These are phyloP conservation scores for Lophius americanus DNA, from an alignment of 2,797 vertebrate species.

Conservation along the genomic window DNA sequence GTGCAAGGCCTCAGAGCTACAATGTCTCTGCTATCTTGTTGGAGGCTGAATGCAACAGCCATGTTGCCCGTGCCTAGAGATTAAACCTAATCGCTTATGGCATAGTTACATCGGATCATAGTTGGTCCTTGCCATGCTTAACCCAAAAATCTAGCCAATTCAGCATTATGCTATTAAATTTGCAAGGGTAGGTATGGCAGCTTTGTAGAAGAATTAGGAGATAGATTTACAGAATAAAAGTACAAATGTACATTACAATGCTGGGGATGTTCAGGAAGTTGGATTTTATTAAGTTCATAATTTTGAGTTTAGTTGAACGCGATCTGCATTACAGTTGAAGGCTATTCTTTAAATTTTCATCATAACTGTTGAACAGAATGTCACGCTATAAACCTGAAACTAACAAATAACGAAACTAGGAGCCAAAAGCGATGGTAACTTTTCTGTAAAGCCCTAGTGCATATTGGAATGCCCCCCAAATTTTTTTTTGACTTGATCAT, in stretches of 20 bases:
- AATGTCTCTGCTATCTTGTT: slow-evolving; percentile 54
- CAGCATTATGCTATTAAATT: slow-evolving; percentile 68
- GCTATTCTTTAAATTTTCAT: neutral
- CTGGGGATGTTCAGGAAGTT: neutral
- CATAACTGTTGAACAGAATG: neutral
- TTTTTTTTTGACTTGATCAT: neutral
- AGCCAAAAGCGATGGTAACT: neutral
- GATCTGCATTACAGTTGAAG: neutral
- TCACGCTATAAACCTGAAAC: neutral
- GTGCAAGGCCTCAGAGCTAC: slow-evolving; percentile 41
- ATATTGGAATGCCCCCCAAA: neutral
- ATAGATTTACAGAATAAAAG: slow-evolving; percentile 35
- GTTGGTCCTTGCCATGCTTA: slow-evolving; percentile 60
- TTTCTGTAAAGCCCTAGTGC: neutral
- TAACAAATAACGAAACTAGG: neutral
- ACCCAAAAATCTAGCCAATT: slow-evolving; percentile 73
- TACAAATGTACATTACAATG: neutral
- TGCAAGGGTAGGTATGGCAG: slow-evolving; percentile 15
- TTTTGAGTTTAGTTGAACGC: neutral
- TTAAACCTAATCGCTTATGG: slow-evolving; percentile 66
- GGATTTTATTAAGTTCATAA: slow-evolving; percentile 1
- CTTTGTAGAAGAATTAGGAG: slow-evolving; percentile 36
- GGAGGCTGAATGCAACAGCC: slow-evolving; percentile 69
- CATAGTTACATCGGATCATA: slow-evolving; percentile 75
- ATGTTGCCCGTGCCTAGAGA: slow-evolving; percentile 64